Evolutionary conservation across 2,888 invertebrate species (phyloP).

Genomic region (Zeuzera pyrina): DNA sequence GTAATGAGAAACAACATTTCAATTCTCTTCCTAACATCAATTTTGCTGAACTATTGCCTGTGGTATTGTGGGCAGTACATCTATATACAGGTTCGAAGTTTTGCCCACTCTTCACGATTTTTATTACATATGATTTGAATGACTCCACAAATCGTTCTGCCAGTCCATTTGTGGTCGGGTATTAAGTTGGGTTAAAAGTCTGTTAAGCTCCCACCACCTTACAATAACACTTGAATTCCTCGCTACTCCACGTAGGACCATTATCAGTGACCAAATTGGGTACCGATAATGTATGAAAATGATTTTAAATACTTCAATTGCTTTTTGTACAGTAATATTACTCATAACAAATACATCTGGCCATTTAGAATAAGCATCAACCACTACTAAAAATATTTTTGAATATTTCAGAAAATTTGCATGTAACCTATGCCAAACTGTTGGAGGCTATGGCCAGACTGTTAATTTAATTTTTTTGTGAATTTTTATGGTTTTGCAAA

Average conservation of each 20-base stretch:
- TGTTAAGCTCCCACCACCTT: neutral
- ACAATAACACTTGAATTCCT: conserved; percentile 8
- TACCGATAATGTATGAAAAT: conserved; percentile 9
- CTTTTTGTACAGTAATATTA: neutral
- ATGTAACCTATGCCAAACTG: conserved; percentile 11
- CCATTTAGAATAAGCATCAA: conserved; percentile 11
- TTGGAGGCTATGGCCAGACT: conserved; percentile 8
- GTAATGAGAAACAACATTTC: no score
- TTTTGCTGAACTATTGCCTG: no score
- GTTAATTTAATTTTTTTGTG: conserved; percentile 5
- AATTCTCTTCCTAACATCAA: no score
- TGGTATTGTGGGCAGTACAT: no score
- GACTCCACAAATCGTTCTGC: no score
- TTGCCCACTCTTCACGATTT: no score
- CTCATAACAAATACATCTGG: conserved; percentile 5
- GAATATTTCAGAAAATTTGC: conserved; percentile 8
- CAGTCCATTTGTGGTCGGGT: no score
- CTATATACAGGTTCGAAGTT: no score
- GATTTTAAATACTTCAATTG: conserved; percentile 5
- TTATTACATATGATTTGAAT: no score
- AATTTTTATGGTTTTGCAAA: conserved; percentile 5
- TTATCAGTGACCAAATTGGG: conserved; percentile 10
- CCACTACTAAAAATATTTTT: conserved; percentile 8
- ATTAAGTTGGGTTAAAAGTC: no score
- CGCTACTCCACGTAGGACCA: conserved; percentile 8